Evolutionary conservation across 2,113 vertebrate genomes (phyloP).

Genomic region (Oncorhynchus tshawytscha): DNA sequence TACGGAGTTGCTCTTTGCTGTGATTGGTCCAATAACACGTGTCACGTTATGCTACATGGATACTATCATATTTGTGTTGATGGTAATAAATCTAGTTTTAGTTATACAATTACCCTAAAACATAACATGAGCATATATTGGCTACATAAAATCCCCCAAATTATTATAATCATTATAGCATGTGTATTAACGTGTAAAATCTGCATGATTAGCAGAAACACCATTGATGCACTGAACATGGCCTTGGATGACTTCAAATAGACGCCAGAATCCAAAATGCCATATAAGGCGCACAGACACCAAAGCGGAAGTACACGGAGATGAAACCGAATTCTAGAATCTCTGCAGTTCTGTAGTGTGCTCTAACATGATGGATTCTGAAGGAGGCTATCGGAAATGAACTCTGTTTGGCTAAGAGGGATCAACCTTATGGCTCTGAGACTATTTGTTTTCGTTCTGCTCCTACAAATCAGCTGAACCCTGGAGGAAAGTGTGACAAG

Average conservation of each 20-base stretch:
- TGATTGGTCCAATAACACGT: background rate
- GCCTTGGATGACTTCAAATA: no score
- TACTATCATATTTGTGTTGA: no score
- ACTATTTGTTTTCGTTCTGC: constrained; percentile 15
- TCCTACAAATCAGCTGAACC: constrained; percentile 5
- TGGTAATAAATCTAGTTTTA: no score
- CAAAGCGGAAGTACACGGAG: background rate
- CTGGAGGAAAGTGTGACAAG: constrained; percentile 2
- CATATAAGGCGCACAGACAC: background rate
- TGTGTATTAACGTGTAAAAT: no score
- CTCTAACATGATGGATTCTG: constrained; percentile 4
- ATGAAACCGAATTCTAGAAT: background rate
- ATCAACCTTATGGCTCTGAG: background rate
- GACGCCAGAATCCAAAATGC: no score
- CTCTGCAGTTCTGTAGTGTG: background rate
- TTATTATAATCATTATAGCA: no score
- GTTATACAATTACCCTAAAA: no score
- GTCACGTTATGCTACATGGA: background rate
- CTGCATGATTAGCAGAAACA: no score
- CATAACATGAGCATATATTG: no score
- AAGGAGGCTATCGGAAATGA: constrained; percentile 6
- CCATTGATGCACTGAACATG: no score
- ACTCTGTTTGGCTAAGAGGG: background rate
- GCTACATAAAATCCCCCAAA: no score
- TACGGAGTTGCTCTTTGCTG: background rate